These are phyloP conservation scores for Cryptus viduatorius DNA, from an alignment of 2,888 invertebrate species.

Conservation along the genomic window DNA sequence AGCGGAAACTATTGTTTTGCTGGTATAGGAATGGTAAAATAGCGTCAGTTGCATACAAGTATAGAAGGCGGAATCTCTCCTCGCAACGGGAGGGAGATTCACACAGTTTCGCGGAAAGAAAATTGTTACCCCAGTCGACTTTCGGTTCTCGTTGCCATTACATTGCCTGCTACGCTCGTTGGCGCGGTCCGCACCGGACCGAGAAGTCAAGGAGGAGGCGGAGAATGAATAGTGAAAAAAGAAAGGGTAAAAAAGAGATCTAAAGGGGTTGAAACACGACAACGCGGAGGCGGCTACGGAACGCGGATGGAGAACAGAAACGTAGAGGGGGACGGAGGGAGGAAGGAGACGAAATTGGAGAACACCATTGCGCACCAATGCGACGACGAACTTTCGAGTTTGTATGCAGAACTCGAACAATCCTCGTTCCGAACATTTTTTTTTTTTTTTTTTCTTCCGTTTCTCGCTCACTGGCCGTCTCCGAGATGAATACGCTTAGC, in stretches of 20 bases:
- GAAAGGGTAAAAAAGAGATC: neutral
- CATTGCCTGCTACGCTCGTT: conserved; percentile 20
- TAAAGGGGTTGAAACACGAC: conserved; percentile 13
- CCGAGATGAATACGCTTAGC: conserved; percentile 60
- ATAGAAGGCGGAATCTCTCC: neutral
- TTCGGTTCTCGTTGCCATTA: conserved; percentile 20
- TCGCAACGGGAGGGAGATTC: conserved; percentile 7
- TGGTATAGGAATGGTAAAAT: conserved; percentile 36
- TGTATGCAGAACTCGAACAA: conserved; percentile 61
- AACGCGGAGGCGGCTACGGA: conserved; percentile 11
- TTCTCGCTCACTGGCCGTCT: conserved; percentile 24
- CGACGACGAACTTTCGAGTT: conserved; percentile 62
- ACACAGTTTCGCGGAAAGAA: conserved; percentile 38
- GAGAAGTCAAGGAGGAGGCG: conserved; percentile 20
- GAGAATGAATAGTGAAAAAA: conserved; percentile 20
- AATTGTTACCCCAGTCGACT: conserved; percentile 53
- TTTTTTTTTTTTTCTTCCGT: conserved; percentile 17
- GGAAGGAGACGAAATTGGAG: conserved; percentile 59
- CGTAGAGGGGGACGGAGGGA: conserved; percentile 30
- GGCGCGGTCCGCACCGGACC: conserved; percentile 10
- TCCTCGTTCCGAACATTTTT: conserved; percentile 43
- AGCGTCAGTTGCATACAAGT: conserved; percentile 7
- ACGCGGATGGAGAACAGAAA: conserved; percentile 33
- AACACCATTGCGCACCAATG: conserved; percentile 36
- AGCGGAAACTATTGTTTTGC: conserved; percentile 76